Conservation (phyloP, 2,797 vertebrate genomes). For the Malacoctenus gilli region DNA sequence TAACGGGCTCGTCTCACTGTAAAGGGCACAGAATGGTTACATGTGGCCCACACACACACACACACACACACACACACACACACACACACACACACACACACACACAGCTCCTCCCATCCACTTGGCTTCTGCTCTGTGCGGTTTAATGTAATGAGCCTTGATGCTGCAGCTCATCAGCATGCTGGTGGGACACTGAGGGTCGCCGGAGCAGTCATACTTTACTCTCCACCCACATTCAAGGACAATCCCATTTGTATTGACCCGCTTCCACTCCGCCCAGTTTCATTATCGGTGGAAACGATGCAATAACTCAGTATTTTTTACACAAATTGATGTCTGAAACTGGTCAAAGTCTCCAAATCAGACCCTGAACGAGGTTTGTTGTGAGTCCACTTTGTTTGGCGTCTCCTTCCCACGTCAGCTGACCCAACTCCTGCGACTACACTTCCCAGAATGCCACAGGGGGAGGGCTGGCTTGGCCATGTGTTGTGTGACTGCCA, state of each 20-base stretch:
- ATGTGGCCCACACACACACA: background rate
- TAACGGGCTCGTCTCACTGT: slow-evolving; percentile 19
- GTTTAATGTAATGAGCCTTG: slow-evolving; percentile 52
- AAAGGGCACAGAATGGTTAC: slow-evolving; percentile 29
- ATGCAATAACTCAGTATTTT: background rate
- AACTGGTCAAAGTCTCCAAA: background rate
- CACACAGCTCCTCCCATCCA: background rate
- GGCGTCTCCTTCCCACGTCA: background rate
- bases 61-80: too few species aligned
- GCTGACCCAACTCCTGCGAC: too few species aligned
- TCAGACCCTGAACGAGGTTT: background rate
- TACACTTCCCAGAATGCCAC: slow-evolving; percentile 71
- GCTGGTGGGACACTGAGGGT: slow-evolving; percentile 41
- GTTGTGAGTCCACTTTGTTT: background rate
- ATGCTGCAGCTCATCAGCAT: slow-evolving; percentile 61
- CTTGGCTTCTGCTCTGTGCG: slow-evolving; percentile 8
- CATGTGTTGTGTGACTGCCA: slow-evolving; percentile 60
- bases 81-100: too few species aligned
- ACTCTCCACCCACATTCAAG: slow-evolving; percentile 33
- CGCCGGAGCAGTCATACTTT: slow-evolving; percentile 28
- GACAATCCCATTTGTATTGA: slow-evolving; percentile 71
- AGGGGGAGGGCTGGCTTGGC: too few species aligned
- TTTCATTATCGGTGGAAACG: background rate
- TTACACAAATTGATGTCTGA: background rate
- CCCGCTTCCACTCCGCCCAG: slow-evolving; percentile 26